Conservation (phyloP, 2,888 invertebrate species). For the Himalopsyche tibetana region DNA sequence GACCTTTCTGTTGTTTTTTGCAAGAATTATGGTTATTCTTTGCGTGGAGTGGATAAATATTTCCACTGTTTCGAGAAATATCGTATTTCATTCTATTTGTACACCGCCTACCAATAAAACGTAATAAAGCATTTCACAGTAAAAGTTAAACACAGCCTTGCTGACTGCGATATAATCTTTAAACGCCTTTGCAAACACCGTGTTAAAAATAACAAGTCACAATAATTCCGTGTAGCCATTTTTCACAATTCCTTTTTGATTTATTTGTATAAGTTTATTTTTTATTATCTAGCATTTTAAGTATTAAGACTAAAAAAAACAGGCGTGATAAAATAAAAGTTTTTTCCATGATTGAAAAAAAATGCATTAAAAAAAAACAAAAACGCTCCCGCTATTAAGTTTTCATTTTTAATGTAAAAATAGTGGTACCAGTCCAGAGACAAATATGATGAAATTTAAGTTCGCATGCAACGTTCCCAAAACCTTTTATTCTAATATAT, state of each 20-base stretch:
- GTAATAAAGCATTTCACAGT: constrained; percentile 3
- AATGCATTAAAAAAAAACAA: too few relatives aligned
- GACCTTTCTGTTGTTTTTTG: neutral
- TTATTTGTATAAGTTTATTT: neutral
- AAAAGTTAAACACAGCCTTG: neutral
- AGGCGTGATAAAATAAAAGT: too few relatives aligned
- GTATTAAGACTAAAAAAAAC: too few relatives aligned
- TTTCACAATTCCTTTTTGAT: neutral
- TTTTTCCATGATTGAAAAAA: too few relatives aligned
- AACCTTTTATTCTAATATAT: neutral
- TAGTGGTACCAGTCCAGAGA: too few relatives aligned
- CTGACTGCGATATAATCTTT: constrained; percentile 3
- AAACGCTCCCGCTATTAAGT: too few relatives aligned
- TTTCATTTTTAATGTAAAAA: too few relatives aligned
- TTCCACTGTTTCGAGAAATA: neutral
- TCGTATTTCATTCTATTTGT: constrained; percentile 6
- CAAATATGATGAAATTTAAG: neutral
- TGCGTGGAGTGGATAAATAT: neutral
- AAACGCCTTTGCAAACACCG: constrained; percentile 5
- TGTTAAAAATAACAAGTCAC: constrained; percentile 3
- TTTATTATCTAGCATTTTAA: too few relatives aligned
- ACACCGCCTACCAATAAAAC: constrained; percentile 14
- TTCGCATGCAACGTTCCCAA: neutral
- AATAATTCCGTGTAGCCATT: neutral
- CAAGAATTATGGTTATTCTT: neutral